phyloP scores from a whole-genome alignment of 2,113 vertebrate genomes.

The Neodontobutis hainanensis region DNA sequence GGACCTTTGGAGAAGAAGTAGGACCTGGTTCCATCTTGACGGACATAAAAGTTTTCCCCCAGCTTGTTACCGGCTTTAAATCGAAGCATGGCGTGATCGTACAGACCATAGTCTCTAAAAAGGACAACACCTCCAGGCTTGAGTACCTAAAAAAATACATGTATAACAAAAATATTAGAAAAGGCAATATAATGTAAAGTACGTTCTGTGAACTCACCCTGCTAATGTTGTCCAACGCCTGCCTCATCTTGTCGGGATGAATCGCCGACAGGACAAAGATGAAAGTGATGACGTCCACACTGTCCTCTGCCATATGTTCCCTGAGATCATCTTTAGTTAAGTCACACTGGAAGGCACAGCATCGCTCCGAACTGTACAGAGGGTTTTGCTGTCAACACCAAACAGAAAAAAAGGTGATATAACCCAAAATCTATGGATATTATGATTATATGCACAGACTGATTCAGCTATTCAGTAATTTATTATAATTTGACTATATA shows the following conservation, averaged over 20 bases:
- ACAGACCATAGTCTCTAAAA: constrained; percentile 93
- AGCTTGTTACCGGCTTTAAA: constrained; percentile 93
- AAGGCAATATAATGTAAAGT: background rate
- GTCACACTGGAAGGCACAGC: constrained; percentile 93
- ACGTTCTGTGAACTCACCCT: constrained; percentile 75
- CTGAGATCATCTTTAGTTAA: constrained; percentile 89
- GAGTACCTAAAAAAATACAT: constrained; percentile 81
- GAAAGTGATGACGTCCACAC: constrained; percentile 86
- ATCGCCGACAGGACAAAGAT: constrained; percentile 96
- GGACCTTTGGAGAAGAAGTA: constrained; percentile 95
- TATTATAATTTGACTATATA: too few relatives aligned
- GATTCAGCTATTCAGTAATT: background rate
- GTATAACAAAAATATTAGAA: background rate
- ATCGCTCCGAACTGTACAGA: constrained; percentile 82
- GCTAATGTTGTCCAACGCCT: constrained; percentile 85
- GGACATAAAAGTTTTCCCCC: constrained; percentile 93
- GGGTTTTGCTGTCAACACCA: constrained; percentile 82
- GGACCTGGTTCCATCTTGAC: constrained; percentile 94
- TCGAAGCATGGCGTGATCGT: constrained; percentile 94
- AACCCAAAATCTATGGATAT: too few relatives aligned
- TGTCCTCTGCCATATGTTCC: constrained; percentile 78
- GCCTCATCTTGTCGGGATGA: constrained; percentile 94
- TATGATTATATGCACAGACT: background rate
- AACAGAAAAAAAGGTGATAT: background rate
- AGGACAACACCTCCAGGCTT: constrained; percentile 88